Conservation (phyloP, 30 jellyfish, hydroid and myxozoan genomes). For the Pseudorhiza aurosa region DNA sequence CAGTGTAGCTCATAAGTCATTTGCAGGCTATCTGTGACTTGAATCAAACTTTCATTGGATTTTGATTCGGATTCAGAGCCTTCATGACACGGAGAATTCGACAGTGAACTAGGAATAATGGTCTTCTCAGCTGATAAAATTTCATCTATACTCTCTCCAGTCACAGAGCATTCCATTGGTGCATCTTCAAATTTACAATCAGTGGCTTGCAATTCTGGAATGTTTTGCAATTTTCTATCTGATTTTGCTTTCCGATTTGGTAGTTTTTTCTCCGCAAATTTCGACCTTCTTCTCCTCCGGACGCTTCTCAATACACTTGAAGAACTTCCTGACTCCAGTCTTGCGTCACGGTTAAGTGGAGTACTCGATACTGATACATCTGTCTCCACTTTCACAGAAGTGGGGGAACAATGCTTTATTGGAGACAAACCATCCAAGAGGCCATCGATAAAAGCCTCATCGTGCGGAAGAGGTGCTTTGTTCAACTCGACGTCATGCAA, state of each 20-base stretch:
- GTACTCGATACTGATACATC: slow-evolving; percentile 33
- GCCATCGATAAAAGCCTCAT: slow-evolving; percentile 43
- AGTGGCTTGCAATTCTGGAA: background rate
- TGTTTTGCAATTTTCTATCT: background rate
- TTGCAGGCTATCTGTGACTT: slow-evolving; percentile 22
- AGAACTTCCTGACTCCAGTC: too few species aligned
- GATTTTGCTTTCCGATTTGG: slow-evolving; percentile 24
- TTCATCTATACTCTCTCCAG: slow-evolving; percentile 20
- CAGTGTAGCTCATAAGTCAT: slow-evolving; percentile 28
- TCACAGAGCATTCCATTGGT: background rate
- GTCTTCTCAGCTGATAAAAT: slow-evolving; percentile 8
- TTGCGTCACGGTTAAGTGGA: slow-evolving; percentile 1
- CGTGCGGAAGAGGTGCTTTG: background rate
- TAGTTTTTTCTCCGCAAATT: slow-evolving; percentile 3
- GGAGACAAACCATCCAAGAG: slow-evolving; percentile 46
- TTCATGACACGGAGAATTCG: background rate
- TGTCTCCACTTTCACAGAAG: background rate
- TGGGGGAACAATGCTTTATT: slow-evolving; percentile 4
- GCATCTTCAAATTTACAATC: background rate
- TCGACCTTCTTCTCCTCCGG: slow-evolving; percentile 47
- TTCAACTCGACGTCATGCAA: background rate
- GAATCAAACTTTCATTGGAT: background rate
- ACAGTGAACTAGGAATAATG: slow-evolving; percentile 16
- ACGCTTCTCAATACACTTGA: slow-evolving; percentile 21
- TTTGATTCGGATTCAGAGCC: background rate